phyloP scores from a whole-genome alignment of 2,113 vertebrate species.

The Platanista minor region DNA sequence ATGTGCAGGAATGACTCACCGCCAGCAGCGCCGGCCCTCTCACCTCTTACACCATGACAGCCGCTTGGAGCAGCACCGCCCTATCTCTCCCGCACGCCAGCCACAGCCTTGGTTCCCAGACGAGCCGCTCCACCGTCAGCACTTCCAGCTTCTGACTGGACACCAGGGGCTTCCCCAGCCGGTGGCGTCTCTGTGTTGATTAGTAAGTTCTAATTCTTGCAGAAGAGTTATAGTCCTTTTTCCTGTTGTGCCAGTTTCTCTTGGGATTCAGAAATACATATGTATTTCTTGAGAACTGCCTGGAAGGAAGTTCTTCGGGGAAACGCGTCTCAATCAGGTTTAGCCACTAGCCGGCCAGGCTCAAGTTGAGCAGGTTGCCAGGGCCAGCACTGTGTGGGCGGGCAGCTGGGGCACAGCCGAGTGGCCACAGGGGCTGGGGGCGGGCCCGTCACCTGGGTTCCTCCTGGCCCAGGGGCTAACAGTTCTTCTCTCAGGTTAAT shows the following conservation, averaged over 20 bases:
- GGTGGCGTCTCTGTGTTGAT: fast-evolving
- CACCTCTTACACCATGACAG: fast-evolving
- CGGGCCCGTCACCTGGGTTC: fast-evolving
- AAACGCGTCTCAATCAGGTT: too few species aligned
- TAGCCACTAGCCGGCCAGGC: fast-evolving
- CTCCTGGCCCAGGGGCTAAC: background rate
- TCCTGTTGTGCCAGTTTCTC: background rate
- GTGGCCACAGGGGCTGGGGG: too few species aligned
- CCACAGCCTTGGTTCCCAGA: fast-evolving
- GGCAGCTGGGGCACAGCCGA: background rate
- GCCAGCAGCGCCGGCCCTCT: fast-evolving
- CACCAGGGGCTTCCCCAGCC: background rate
- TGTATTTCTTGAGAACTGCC: background rate
- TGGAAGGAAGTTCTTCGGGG: background rate
- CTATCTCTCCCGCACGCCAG: fast-evolving
- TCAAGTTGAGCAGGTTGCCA: fast-evolving
- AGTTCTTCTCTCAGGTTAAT: background rate
- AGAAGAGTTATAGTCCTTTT: too few species aligned
- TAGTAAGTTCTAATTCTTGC: background rate
- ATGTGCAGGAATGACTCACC: background rate
- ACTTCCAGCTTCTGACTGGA: background rate
- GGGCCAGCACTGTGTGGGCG: background rate
- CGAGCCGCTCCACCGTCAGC: fast-evolving
- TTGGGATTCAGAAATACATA: too few species aligned
- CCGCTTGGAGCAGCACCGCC: fast-evolving